Evolutionary conservation across 2,113 vertebrate species (phyloP).

Genomic region (Marmota monax): DNA sequence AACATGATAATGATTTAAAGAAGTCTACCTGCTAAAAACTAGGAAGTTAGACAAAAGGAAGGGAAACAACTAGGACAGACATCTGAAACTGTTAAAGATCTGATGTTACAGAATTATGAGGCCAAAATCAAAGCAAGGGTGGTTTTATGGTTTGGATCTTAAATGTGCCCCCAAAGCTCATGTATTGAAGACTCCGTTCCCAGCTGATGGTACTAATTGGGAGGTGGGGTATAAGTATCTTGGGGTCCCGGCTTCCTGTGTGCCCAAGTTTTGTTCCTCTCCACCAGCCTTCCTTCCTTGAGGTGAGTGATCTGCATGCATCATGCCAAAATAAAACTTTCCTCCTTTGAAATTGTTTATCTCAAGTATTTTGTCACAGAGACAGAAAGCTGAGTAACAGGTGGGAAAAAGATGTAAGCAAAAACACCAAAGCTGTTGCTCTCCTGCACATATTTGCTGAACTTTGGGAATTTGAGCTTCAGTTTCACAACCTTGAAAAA

Average conservation of each 20-base stretch:
- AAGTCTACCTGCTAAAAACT: not conserved
- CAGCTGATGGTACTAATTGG: not conserved
- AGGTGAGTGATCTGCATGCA: too few relatives aligned
- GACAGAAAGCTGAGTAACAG: not conserved
- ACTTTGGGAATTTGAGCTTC: not conserved
- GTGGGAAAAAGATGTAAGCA: not conserved
- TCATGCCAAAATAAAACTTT: not conserved
- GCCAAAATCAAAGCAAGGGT: not conserved
- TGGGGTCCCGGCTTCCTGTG: too few relatives aligned
- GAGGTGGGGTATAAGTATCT: not conserved
- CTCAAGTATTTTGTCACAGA: not conserved
- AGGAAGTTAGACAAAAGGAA: not conserved
- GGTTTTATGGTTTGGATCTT: not conserved
- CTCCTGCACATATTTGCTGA: not conserved
- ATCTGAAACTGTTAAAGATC: not conserved
- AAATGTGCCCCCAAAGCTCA: not conserved
- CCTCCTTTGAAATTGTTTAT: not conserved
- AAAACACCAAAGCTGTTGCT: not conserved
- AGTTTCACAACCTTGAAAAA: not conserved
- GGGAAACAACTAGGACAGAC: not conserved
- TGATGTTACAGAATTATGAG: not conserved
- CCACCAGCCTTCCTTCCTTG: too few relatives aligned
- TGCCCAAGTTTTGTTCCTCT: too few relatives aligned
- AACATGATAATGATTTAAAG: not conserved
- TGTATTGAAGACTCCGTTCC: too few relatives aligned